Evolutionary conservation across 1,140 invertebrate species (phyloP), one percentile per base, ranked within the genome.

Genomic region (Philaenus spumarius): DNA sequence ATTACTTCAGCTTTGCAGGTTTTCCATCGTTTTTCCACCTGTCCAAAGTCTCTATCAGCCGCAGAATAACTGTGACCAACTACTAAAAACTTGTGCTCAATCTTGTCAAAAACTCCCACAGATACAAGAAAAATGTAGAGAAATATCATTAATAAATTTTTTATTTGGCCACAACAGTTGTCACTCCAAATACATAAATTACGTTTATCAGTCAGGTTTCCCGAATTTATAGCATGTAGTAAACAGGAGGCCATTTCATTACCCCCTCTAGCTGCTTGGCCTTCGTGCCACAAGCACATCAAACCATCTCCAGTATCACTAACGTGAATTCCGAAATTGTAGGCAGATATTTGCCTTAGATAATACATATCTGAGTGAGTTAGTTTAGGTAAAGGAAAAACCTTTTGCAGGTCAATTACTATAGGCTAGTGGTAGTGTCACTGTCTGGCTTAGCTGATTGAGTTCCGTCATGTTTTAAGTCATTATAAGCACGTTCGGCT

Each of bases 211-310:
- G 47, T 23, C 1, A 50, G 22, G 26, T 15, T 20, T 22, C 26
- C 26, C 9, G 47, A 50, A 24, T 54, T 54, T 35, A 54, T 35
- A 11, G 54, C 54, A 20, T 55, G 30, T 22, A 55, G 24, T 12
- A 55, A 20, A 20, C 54, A 55, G 17, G 54, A 55, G 14, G 54
- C 54, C 39, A 55, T 55, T 30, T 55, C 37, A 23, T 50, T 50
- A 14, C 47, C 47, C 7, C 62, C 60, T 47, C 55, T 17, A 22
- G 37, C 46, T 23, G 58, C 54, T 46, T 56, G 52, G 0, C 54
- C 58, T 45, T 64, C 58, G 34, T 64, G 63, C 60, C 63, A 63
- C 26, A 64, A 35, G 51, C 40, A 63, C 61, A 64, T 63, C 17
- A 51, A 47, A 51, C 42, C 61, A 19, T 26, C 50, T 51, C 55